Evolutionary conservation across 2,113 vertebrate genomes (phyloP).

Genomic region (Myrmecobius fasciatus): DNA sequence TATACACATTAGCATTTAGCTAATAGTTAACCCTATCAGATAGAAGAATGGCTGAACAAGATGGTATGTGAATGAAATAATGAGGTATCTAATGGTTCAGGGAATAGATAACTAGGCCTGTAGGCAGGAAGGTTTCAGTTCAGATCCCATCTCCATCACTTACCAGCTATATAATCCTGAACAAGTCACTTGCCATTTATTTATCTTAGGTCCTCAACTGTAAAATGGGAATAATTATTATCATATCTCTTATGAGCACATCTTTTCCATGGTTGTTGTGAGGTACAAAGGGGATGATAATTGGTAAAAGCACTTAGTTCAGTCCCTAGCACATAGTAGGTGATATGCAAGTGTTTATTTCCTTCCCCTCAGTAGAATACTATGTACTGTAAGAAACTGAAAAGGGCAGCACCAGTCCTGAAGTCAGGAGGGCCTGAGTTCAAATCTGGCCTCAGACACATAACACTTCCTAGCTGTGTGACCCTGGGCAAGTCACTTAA

Average conservation of each 20-base stretch:
- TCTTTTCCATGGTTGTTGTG: neutral
- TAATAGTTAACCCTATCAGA: neutral
- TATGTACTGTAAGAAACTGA: too few relatives aligned
- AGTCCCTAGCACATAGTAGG: neutral
- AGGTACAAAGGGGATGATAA: neutral
- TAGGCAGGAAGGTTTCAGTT: neutral
- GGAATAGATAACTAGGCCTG: neutral
- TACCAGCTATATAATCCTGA: neutral
- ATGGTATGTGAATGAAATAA: neutral
- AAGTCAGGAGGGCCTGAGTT: too few relatives aligned
- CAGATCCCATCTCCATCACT: neutral
- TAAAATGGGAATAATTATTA: neutral
- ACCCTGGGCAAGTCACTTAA: too few relatives aligned
- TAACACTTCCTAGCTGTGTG: too few relatives aligned
- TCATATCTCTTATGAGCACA: neutral
- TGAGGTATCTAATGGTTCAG: neutral
- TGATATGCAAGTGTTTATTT: neutral
- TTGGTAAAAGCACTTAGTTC: neutral
- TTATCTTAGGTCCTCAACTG: neutral
- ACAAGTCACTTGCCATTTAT: neutral
- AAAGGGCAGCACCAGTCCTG: too few relatives aligned
- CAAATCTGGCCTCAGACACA: too few relatives aligned
- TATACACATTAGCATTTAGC: too few relatives aligned
- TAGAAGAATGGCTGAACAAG: neutral
- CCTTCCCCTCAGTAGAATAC: too few relatives aligned